Conservation (phyloP, 2,113 vertebrate genomes). For the Aphyosemion australe region DNA sequence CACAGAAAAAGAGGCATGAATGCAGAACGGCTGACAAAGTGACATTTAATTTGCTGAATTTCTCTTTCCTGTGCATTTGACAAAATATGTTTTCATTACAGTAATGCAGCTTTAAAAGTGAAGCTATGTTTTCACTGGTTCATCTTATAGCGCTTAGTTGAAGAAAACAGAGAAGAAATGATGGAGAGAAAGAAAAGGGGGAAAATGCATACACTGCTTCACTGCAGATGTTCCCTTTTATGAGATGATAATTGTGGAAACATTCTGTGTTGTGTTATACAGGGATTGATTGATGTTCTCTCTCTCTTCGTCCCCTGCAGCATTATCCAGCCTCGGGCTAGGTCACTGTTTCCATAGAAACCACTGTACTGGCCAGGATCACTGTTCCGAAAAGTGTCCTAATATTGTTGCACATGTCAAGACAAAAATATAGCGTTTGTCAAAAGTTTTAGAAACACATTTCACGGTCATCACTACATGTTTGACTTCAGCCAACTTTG, state of each 20-base stretch:
- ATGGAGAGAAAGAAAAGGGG: not conserved
- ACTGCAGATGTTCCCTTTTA: slow-evolving; percentile 13
- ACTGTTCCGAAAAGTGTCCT: slow-evolving; percentile 37
- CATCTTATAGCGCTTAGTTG: no score
- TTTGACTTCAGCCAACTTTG: not conserved
- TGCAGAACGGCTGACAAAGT: not conserved
- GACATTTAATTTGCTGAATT: slow-evolving; percentile 29
- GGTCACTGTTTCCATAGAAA: slow-evolving; percentile 68
- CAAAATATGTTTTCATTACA: slow-evolving; percentile 30
- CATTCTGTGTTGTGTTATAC: slow-evolving; percentile 32
- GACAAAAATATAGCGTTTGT: not conserved
- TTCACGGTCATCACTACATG: not conserved
- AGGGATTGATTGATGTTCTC: slow-evolving; percentile 43
- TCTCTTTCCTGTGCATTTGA: slow-evolving; percentile 6
- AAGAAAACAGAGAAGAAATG: no score
- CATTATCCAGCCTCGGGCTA: slow-evolving; percentile 47
- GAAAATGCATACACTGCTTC: not conserved
- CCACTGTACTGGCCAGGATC: slow-evolving; percentile 31
- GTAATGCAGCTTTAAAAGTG: slow-evolving; percentile 20
- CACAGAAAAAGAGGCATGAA: slow-evolving; percentile 16
- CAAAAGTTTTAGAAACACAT: slow-evolving; percentile 5
- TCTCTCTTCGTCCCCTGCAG: slow-evolving; percentile 48
- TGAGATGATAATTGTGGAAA: slow-evolving; percentile 17
- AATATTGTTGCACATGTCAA: slow-evolving; percentile 22
- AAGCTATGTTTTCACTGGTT: no score